phyloP scores from a whole-genome alignment of 2,113 vertebrate species.

The Triplophysa siluroides region DNA sequence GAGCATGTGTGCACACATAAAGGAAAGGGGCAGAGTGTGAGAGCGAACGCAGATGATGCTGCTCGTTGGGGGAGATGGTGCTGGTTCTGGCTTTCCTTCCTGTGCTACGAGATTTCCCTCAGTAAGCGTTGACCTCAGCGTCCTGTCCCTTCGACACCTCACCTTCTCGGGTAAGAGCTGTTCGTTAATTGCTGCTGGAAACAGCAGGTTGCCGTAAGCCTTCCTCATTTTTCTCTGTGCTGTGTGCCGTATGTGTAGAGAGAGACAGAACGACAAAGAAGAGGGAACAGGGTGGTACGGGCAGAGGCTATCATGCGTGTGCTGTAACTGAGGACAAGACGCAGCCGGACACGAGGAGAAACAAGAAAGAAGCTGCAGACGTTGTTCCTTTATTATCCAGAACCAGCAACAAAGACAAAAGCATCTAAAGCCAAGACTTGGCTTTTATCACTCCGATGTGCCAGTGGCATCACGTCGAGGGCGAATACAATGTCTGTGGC shows the following conservation, averaged over 20 bases:
- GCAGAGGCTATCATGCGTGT: constrained; percentile 76
- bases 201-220: constrained; percentile 60
- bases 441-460: constrained; percentile 63
- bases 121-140: constrained; percentile 91
- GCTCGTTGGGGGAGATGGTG: constrained; percentile 47
- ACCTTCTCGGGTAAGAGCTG: constrained; percentile 76
- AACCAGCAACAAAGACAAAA: constrained; percentile 57
- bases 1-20: constrained; percentile 43
- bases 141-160: constrained; percentile 81
- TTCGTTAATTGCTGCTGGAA: constrained; percentile 66
- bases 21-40: constrained; percentile 44
- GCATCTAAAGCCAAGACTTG: constrained; percentile 64
- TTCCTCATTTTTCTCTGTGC: constrained; percentile 60
- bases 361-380: constrained; percentile 75
- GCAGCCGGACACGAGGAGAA: constrained; percentile 70
- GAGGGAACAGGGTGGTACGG: constrained; percentile 65
- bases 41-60: constrained; percentile 42
- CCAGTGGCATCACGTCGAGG: constrained; percentile 64
- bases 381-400: constrained; percentile 59
- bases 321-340: constrained; percentile 74
- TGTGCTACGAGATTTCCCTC: constrained; percentile 84
- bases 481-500: constrained; percentile 85
- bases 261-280: constrained; percentile 47
- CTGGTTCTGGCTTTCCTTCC: constrained; percentile 70
- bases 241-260: constrained; percentile 50